Evolutionary conservation across 2,888 invertebrate species (phyloP).

Genomic region (Plutella xylostella): DNA sequence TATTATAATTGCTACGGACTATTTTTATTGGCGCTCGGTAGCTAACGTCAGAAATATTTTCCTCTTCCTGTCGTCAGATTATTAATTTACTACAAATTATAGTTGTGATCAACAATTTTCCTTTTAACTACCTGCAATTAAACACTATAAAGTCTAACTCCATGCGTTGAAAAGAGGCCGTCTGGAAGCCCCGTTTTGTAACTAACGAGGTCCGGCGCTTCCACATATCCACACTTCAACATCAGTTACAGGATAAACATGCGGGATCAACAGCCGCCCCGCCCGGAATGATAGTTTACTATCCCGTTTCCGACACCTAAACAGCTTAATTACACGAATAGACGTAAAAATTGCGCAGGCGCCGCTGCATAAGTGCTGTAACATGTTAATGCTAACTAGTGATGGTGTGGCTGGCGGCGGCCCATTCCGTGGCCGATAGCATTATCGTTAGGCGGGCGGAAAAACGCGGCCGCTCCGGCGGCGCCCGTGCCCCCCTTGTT

Average conservation of each 20-base stretch:
- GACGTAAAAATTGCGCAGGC: conserved; percentile 4
- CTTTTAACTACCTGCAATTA: too few relatives aligned
- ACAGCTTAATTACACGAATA: conserved; percentile 8
- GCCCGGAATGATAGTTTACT: conserved; percentile 2
- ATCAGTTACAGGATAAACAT: neutral
- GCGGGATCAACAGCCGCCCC: neutral
- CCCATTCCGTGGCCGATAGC: neutral
- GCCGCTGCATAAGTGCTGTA: conserved; percentile 4
- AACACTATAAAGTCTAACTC: neutral
- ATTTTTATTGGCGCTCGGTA: too few relatives aligned
- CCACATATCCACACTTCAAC: neutral
- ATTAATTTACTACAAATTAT: too few relatives aligned
- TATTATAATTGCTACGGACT: too few relatives aligned
- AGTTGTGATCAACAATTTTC: neutral
- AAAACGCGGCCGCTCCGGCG: conserved; percentile 19
- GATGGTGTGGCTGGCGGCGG: neutral
- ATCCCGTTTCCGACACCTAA: conserved; percentile 1
- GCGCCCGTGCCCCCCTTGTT: conserved; percentile 29
- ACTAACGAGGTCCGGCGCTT: too few relatives aligned
- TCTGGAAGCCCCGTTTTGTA: too few relatives aligned
- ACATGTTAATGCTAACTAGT: conserved; percentile 8
- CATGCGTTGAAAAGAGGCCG: too few relatives aligned
- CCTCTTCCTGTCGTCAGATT: too few relatives aligned
- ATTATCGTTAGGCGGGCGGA: conserved; percentile 27
- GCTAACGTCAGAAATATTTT: too few relatives aligned